Evolutionary conservation across 1,140 invertebrate species (phyloP).

Genomic region (Bombyx mandarina): DNA sequence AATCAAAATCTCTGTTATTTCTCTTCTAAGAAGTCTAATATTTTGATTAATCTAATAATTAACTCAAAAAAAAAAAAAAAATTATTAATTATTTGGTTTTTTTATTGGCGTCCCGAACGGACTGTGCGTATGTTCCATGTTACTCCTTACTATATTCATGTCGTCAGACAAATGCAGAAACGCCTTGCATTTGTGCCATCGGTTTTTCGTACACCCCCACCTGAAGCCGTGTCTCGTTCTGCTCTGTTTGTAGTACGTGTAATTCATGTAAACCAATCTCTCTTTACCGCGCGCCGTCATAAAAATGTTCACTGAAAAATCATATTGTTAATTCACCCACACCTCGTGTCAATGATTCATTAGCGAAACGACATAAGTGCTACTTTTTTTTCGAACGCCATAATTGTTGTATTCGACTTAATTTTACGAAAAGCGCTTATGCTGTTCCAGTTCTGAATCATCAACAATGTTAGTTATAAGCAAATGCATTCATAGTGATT

Average conservation of each 20-base stretch:
- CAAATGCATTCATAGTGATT: too few relatives aligned
- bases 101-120: conserved; percentile 31
- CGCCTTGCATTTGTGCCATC: conserved; percentile 61
- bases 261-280: conserved; percentile 48
- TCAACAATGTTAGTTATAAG: too few relatives aligned
- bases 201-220: conserved; percentile 63
- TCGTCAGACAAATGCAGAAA: conserved; percentile 56
- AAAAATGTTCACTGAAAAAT: conserved; percentile 65
- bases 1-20: too few relatives aligned
- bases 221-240: conserved; percentile 48
- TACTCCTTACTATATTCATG: conserved; percentile 54
- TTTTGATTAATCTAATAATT: too few relatives aligned
- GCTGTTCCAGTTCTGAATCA: too few relatives aligned
- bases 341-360: not conserved
- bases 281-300: conserved; percentile 62
- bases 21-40: too few relatives aligned
- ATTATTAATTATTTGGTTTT: conserved; percentile 7
- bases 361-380: too few relatives aligned
- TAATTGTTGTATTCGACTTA: too few relatives aligned
- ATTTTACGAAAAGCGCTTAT: too few relatives aligned
- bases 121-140: conserved; percentile 56
- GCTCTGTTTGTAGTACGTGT: conserved; percentile 61
- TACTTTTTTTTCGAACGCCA: too few relatives aligned
- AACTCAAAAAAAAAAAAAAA: too few relatives aligned
- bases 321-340: not conserved